Base-by-base conservation (phyloP, 2,113 vertebrate genomes). In the Nymphicus hollandicus region DNA sequence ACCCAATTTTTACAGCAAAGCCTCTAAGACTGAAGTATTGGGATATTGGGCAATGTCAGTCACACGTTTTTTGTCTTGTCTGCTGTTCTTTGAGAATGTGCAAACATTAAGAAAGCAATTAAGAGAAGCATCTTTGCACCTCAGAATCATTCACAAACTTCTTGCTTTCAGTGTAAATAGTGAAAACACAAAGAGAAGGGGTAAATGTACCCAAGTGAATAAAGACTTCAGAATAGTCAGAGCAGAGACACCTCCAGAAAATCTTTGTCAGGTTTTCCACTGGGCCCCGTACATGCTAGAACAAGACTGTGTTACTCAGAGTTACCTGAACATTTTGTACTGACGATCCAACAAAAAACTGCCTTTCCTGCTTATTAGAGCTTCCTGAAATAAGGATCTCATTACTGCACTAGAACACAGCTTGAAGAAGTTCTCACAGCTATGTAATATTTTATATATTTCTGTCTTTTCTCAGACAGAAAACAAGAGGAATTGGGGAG, bases 301-400 rank as follows among this genome's bases (percentile, higher is more conserved):
- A 95, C 95, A 97, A 31, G 94, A 95, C 20, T n/a, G 81, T 56
- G 70, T 97, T 95, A 96, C 60, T 95, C 93, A 95, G 73, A 81
- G 27, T 31, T 93, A 95, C 88, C 77, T 81, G 91, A 95, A 96
- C 73, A 76, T 89, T 96, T 93, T 91, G 89, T 96, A 81, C 94
- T 0, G 1, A 83, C 35, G 81, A 64, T 33, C 17, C 33, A 74
- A 71, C 29, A 89, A 77, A 88, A 60, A 16, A 0, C 13, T 1
- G 13, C 25, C 33, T 95, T 93, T 91, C 65, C 56, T 89, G 53
- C 27, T 52, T 73, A 91, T 80, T 93, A 90, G 25, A 78, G 23
- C 46, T 90, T 94, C 56, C 82, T 81, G 56, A 84, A 86, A 52
- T 35, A 50, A 64, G 27, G 39, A 95, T 63, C 25, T 31, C 31